These are phyloP conservation scores for Agrilus cyanescens DNA, from an alignment of 2,888 invertebrate species.

Conservation along the genomic window DNA sequence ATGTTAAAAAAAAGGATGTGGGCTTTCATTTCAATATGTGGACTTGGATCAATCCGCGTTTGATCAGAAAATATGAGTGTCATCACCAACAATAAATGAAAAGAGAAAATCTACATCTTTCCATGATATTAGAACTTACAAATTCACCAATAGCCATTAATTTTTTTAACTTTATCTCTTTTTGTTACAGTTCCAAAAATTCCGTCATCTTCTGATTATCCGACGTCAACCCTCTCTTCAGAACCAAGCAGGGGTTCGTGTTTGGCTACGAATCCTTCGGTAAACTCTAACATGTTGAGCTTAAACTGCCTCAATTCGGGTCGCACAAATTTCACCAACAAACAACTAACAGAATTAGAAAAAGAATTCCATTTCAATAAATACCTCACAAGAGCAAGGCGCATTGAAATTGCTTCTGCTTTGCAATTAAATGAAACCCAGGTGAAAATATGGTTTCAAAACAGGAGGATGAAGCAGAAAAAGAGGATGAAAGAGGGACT, in stretches of 20 bases:
- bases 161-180: constrained; percentile 1
- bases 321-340: constrained; percentile 97
- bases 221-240: constrained; percentile 29
- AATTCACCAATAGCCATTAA: background rate
- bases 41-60: no score
- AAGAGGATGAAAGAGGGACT: constrained; percentile 91
- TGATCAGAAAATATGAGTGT: no score
- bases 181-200: constrained; percentile 53
- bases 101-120: no score
- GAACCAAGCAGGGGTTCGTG: constrained; percentile 37
- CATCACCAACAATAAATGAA: no score
- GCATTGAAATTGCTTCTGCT: constrained; percentile 96
- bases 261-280: constrained; percentile 34
- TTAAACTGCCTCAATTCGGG: constrained; percentile 62
- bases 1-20: no score
- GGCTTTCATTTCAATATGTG: no score
- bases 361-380: constrained; percentile 99
- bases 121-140: no score
- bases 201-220: constrained; percentile 35
- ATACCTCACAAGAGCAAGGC: constrained; percentile 89
- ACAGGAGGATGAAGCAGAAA: constrained; percentile 96
- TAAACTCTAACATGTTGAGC: constrained; percentile 31
- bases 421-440: constrained; percentile 95
- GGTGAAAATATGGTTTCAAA: constrained; percentile 97
- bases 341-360: constrained; percentile 96